A percentile compares a stretch with the other conserved stretches of the same genome.
phyloP scores from a whole-genome alignment of 2,888 invertebrate genomes.

The Crepidodera aurea region DNA sequence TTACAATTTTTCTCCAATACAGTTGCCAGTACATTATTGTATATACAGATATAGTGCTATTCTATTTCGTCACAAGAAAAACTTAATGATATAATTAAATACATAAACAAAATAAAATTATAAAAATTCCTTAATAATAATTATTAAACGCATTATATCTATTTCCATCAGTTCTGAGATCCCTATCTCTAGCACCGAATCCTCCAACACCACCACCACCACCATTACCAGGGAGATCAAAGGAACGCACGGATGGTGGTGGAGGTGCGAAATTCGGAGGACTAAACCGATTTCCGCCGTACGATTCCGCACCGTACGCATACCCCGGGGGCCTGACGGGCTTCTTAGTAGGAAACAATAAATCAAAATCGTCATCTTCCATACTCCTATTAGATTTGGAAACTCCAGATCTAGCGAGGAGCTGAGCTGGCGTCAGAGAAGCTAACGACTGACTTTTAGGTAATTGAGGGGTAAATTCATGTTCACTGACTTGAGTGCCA shows the following conservation, averaged over 20 bases:
- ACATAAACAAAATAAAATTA: too few species aligned
- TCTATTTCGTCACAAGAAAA: too few species aligned
- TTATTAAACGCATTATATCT: too few species aligned
- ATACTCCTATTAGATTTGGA: conserved; percentile 14
- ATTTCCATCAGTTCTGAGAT: too few species aligned
- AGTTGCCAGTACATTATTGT: background rate
- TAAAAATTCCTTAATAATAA: too few species aligned
- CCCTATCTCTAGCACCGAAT: background rate
- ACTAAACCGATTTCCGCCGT: background rate
- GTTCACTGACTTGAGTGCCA: conserved; percentile 56
- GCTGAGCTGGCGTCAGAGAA: conserved; percentile 58
- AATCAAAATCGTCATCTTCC: conserved; percentile 31
- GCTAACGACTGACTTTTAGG: conserved; percentile 57
- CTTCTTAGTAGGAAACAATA: conserved; percentile 4
- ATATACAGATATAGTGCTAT: too few species aligned
- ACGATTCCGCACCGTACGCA: background rate
- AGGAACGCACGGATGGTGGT: background rate
- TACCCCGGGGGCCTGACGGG: background rate
- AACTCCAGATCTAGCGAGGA: conserved; percentile 49
- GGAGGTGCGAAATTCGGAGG: background rate
- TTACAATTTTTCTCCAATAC: background rate
- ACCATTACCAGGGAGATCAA: too few species aligned
- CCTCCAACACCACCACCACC: background rate
- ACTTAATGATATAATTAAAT: too few species aligned
- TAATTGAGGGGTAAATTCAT: conserved; percentile 48